A percentile compares a stretch with the other conserved stretches of the same genome.
Conservation (phyloP, 2,797 vertebrate genomes). For the Ambastaia sidthimunki region DNA sequence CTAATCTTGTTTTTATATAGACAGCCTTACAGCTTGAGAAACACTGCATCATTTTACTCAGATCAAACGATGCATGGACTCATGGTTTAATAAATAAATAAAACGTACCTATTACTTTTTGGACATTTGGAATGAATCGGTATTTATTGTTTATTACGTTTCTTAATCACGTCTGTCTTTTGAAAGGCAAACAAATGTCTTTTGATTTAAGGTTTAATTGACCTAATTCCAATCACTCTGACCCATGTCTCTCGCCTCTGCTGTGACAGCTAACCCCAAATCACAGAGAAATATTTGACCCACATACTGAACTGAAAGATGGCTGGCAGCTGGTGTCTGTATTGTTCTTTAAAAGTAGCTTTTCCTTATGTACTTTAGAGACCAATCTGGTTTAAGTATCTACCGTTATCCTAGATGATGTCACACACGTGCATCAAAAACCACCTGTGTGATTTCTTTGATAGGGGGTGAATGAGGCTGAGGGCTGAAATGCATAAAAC, state of each 20-base stretch:
- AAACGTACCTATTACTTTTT: too few species aligned
- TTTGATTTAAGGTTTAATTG: slow-evolving; percentile 27
- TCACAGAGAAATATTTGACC: slow-evolving; percentile 55
- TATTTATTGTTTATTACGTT: too few species aligned
- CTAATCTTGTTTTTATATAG: slow-evolving; percentile 23
- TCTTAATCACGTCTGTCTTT: too few species aligned
- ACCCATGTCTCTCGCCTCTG: slow-evolving; percentile 20
- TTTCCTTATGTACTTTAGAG: slow-evolving; percentile 46
- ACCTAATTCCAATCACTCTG: slow-evolving; percentile 33
- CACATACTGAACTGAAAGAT: slow-evolving; percentile 49
- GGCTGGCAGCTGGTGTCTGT: slow-evolving; percentile 43
- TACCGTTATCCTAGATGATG: slow-evolving; percentile 53
- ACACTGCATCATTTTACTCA: neutral
- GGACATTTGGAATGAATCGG: too few species aligned
- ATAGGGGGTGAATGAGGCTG: neutral
- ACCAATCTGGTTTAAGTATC: slow-evolving; percentile 64
- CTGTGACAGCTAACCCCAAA: slow-evolving; percentile 48
- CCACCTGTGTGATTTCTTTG: slow-evolving; percentile 35
- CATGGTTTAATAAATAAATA: neutral
- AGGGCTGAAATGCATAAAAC: too few species aligned
- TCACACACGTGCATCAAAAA: slow-evolving; percentile 50
- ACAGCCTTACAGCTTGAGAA: neutral
- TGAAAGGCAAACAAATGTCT: too few species aligned
- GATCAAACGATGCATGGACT: neutral
- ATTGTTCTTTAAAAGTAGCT: slow-evolving; percentile 62